Evolutionary conservation across 2,888 invertebrate species (phyloP), one percentile per base, ranked within the genome.

Genomic region (Sesamia inferens): DNA sequence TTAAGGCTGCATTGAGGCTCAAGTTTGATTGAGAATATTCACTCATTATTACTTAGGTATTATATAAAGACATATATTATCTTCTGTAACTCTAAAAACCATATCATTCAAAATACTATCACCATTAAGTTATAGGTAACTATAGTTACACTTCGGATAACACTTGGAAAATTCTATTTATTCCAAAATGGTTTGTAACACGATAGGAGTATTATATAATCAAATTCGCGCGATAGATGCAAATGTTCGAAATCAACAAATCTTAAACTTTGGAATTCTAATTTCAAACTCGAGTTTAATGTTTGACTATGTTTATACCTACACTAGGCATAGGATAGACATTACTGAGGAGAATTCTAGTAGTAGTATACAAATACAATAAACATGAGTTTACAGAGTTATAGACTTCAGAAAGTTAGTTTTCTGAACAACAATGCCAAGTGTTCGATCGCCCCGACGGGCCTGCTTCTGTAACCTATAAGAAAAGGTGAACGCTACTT

Each of bases 131-230:
- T 79, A 84, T 87, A 68, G 82, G 85, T 88, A 89, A 16, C 5
- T 22, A 22, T 24, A 7, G 13, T 31, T 61, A 44, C 44, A 11
- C 44, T 44, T 31, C 84, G 13, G 24, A 44, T 22, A 54, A 13
- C 88, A 90, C 87, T n/a, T n/a, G n/a, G n/a, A n/a, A n/a, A n/a
- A n/a, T n/a, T n/a, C n/a, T 88, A 62, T 85, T 75, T 78, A 81
- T 78, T 80, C 68, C 84, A 81, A 88, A 91, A 90, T 87, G 78
- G 84, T 86, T 84, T 83, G 19, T 51, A 78, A 83, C 91, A 92
- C 91, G 91, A n/a, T n/a, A n/a, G n/a, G n/a, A n/a, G n/a, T n/a
- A n/a, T n/a, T 14, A 79, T 84, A 88, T 90, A 90, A 73, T 69
- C n/a, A 65, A 80, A 82, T 61, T 69, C 73, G 67, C 42, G 69